Base-by-base conservation (phyloP, 2,797 vertebrate genomes). In the Glyptemys insculpta region DNA sequence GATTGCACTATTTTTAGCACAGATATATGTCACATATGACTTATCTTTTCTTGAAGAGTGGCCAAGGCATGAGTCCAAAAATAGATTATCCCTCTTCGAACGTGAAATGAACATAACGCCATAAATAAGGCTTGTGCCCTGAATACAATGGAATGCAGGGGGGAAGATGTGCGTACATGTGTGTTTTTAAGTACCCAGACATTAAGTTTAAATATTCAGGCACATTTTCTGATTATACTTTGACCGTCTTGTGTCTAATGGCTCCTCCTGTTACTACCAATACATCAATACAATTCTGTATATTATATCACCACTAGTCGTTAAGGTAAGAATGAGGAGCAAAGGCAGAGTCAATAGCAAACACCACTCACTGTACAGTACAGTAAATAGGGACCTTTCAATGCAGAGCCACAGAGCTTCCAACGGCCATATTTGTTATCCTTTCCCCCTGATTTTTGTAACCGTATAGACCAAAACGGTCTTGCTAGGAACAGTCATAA, bases 401-500 rank as follows among this genome's bases (percentile, higher is more conserved):
- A 92, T 95, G 98, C 98, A 96, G 96, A 95, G 97, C 96, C 97
- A 97, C 95, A 96, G 93, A 19, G 98, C 96, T 97, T 97, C 92
- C 95, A 97, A 95, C 97, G 98, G 98, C 98, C 98, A 98, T 98
- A 98, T 98, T 98, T 97, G 98, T 97, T 94, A 98, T 98, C 97
- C 97, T 97, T 98, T 96, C 97, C 98, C 97, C 96, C 97, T 96
- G 95, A 82, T 34, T 5, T 19, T 7, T 47, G 76, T 89, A 94
- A 92, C 93, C 96, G 89, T 82, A 96, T 93, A 97, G 97, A 96
- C 97, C 96, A 97, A 94, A 96, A 97, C 97, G 97, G 97, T 97
- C 98, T 93, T 97, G 98, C 97, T 98, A 98, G 98, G 98, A 98
- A 98, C 98, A 98, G 97, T 97, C 98, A 97, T 98, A 98, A 98